phyloP scores from a whole-genome alignment of 2,797 vertebrate species.

The Microchirus variegatus region DNA sequence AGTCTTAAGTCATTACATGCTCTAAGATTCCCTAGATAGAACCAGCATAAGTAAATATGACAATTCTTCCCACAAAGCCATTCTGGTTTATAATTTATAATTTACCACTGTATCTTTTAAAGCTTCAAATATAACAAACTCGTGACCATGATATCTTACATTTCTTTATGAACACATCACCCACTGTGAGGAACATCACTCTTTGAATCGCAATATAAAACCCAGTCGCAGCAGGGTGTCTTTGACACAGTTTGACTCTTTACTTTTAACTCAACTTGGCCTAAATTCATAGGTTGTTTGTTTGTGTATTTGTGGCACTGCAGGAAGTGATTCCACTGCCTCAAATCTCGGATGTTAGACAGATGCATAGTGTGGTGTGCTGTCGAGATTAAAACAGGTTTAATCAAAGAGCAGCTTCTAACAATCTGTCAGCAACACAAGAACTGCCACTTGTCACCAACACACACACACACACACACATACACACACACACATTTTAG shows the following conservation, averaged over 20 bases:
- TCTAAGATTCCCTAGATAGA: too few relatives aligned
- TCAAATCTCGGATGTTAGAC: constrained; percentile 19
- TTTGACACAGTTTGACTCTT: constrained; percentile 17
- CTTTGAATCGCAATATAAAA: not conserved
- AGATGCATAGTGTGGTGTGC: constrained; percentile 23
- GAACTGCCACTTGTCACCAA: constrained; percentile 12
- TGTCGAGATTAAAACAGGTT: constrained; percentile 76
- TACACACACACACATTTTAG: constrained; percentile 10
- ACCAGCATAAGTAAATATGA: not conserved
- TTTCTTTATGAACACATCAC: not conserved
- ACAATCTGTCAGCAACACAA: constrained; percentile 70
- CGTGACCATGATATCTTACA: not conserved
- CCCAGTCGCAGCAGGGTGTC: not conserved
- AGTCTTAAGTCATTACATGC: too few relatives aligned
- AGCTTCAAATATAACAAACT: not conserved
- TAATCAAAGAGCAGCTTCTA: constrained; percentile 75
- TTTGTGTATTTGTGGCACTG: constrained; percentile 12
- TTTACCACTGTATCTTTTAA: not conserved
- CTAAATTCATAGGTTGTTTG: constrained; percentile 11
- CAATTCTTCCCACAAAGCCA: not conserved
- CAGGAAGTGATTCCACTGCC: constrained; percentile 19
- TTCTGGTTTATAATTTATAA: not conserved
- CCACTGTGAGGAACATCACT: not conserved
- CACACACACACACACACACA: constrained; percentile 14
- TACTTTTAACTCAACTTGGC: not conserved